Percentiles rank a stretch among this genome's conserved stretches.
Conservation (phyloP, 2,113 vertebrate genomes). For the Neopipo cinnamomea region DNA sequence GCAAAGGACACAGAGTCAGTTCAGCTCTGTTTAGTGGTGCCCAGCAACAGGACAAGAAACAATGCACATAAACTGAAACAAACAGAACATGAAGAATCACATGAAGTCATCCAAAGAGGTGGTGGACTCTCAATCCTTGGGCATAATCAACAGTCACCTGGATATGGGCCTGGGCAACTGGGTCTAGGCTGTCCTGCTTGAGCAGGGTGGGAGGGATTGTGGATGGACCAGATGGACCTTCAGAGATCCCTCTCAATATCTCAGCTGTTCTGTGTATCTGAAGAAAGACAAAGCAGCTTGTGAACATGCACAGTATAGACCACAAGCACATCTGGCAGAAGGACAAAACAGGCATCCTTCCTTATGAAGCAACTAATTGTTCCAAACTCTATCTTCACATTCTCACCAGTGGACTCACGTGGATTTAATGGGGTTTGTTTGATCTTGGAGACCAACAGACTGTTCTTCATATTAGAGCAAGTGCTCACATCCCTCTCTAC, state of each 20-base stretch:
- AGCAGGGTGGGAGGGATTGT: fast-evolving
- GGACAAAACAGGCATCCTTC: neutral
- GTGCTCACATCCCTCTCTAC: neutral
- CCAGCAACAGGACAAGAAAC: neutral
- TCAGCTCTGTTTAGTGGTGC: neutral
- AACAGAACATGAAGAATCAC: neutral
- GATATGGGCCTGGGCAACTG: neutral
- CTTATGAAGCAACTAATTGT: neutral
- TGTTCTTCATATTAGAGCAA: neutral
- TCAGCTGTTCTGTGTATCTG: neutral
- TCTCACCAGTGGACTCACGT: neutral
- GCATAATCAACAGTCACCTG: neutral
- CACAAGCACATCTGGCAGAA: neutral
- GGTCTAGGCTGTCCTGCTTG: neutral
- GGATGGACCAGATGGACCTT: neutral
- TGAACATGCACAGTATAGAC: neutral
- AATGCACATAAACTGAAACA: neutral
- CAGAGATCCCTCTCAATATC: neutral
- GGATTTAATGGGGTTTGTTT: neutral
- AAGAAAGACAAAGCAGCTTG: neutral
- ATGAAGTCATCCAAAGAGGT: no score
- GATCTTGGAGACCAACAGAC: neutral
- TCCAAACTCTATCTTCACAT: neutral
- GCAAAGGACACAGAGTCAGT: neutral
- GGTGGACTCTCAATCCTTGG: neutral